Percentiles rank a stretch among this genome's conserved stretches.
These are phyloP conservation scores for Melanchra persicariae DNA, from an alignment of 2,888 invertebrate species.

Conservation along the genomic window DNA sequence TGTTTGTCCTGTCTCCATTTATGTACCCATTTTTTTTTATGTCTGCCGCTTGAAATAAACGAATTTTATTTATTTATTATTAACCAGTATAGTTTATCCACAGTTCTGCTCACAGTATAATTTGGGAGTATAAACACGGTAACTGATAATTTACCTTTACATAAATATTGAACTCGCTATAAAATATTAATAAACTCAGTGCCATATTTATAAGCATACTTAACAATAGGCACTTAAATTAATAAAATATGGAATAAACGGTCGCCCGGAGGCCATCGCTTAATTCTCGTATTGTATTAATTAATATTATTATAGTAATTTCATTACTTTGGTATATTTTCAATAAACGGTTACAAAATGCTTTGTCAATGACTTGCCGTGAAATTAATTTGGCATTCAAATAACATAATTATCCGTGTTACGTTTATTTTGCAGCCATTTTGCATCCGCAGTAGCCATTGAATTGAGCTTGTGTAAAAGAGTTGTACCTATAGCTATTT, in stretches of 20 bases:
- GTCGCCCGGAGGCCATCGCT: conserved; percentile 29
- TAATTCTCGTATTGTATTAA: conserved; percentile 31
- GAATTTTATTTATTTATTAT: too few relatives aligned
- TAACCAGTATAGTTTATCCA: too few relatives aligned
- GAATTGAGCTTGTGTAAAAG: too few relatives aligned
- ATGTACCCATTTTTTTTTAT: too few relatives aligned
- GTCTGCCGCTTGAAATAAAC: too few relatives aligned
- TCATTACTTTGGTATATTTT: conserved; percentile 30
- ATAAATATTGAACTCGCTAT: neutral
- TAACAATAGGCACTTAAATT: conserved; percentile 7
- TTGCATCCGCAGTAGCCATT: too few relatives aligned
- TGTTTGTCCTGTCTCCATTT: too few relatives aligned
- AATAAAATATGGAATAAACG: conserved; percentile 33
- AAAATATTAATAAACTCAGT: neutral
- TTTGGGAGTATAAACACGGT: neutral
- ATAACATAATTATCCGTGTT: conserved; percentile 15
- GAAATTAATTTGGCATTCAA: conserved; percentile 39
- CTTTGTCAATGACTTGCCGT: conserved; percentile 29
- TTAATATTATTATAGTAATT: conserved; percentile 34
- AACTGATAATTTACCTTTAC: neutral
- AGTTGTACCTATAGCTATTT: too few relatives aligned
- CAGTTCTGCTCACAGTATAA: neutral
- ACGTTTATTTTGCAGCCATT: neutral
- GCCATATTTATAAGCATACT: conserved; percentile 4
- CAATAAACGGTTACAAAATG: conserved; percentile 47